These are phyloP conservation scores for Drosophila tanythrix DNA, from an alignment of 2,888 invertebrate genomes.

Conservation along the genomic window DNA sequence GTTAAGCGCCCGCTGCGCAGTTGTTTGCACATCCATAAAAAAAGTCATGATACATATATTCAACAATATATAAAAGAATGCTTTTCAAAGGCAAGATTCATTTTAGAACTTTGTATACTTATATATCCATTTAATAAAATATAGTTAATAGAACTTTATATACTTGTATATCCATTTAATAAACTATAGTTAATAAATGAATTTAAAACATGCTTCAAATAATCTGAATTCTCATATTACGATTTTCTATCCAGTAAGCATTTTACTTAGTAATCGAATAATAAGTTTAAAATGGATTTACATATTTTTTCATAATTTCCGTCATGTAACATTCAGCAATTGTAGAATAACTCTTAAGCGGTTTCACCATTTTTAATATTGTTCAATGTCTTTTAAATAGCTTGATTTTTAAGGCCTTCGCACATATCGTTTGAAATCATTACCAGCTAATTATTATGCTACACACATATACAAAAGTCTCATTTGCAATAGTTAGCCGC, in stretches of 20 bases:
- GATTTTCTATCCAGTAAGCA: background rate
- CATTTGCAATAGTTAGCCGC: conserved; percentile 17
- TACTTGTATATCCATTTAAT: background rate
- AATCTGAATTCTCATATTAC: background rate
- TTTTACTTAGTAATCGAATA: background rate
- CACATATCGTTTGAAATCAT: background rate
- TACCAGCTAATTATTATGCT: background rate
- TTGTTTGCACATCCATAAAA: background rate
- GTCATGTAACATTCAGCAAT: background rate
- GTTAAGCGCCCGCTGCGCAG: background rate
- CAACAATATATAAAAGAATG: background rate
- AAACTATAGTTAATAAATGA: background rate
- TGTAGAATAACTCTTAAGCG: background rate
- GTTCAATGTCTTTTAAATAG: background rate
- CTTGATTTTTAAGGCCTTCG: background rate
- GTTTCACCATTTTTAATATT: background rate
- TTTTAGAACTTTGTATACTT: too few relatives aligned
- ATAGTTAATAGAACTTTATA: too few relatives aligned
- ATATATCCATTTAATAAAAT: too few relatives aligned
- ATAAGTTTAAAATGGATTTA: background rate
- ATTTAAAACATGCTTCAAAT: background rate
- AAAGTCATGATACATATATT: too few relatives aligned
- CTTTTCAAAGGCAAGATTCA: too few relatives aligned
- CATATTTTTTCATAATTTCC: background rate
- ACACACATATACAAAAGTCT: background rate